Conservation (phyloP, 2,888 invertebrate species). For the Melanophora roralis region DNA sequence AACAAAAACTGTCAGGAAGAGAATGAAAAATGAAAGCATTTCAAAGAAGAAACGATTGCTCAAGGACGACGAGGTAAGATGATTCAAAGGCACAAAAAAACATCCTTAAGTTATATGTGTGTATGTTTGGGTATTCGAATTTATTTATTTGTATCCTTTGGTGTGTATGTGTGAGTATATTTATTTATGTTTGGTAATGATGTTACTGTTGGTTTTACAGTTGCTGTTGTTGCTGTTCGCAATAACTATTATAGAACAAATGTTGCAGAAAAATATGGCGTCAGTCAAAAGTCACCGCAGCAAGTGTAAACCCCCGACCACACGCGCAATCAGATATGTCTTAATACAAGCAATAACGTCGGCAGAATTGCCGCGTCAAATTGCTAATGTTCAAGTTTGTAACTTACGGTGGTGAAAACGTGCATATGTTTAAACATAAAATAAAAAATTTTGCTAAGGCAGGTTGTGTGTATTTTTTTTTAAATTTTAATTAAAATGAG, state of each 20-base stretch:
- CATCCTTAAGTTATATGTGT: not conserved
- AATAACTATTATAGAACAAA: slow-evolving; percentile 64
- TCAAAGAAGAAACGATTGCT: slow-evolving; percentile 59
- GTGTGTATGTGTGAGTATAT: not conserved
- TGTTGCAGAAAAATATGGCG: slow-evolving; percentile 73
- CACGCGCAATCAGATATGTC: no score
- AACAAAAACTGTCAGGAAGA: slow-evolving; percentile 40
- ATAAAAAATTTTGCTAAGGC: no score
- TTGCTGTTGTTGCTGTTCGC: slow-evolving; percentile 19
- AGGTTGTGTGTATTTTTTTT: no score
- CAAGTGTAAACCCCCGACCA: no score
- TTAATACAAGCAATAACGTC: no score
- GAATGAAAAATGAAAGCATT: slow-evolving; percentile 60
- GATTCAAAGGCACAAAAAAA: no score
- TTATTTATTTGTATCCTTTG: not conserved
- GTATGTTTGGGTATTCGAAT: not conserved
- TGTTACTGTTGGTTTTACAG: slow-evolving; percentile 18
- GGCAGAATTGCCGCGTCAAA: no score
- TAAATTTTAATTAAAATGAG: no score
- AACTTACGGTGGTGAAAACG: no score
- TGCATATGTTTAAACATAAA: no score
- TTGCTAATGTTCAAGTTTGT: no score
- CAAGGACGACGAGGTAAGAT: slow-evolving; percentile 60
- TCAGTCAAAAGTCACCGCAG: slow-evolving; percentile 74
- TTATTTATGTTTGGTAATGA: slow-evolving; percentile 1